These are phyloP conservation scores for Sisor rabdophorus DNA, from an alignment of 2,113 vertebrate species.

Conservation along the genomic window DNA sequence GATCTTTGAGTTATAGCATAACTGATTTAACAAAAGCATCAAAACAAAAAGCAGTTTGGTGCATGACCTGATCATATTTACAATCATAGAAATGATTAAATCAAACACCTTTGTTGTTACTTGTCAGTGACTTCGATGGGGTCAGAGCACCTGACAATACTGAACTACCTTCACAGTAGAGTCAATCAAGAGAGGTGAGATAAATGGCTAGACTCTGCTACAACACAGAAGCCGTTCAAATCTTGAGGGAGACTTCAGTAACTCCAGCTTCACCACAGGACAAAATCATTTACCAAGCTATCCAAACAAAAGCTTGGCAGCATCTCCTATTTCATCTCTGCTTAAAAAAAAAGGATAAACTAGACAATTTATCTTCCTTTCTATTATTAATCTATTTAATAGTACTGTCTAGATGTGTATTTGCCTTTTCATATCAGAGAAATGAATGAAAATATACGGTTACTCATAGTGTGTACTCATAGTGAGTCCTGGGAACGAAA, in stretches of 20 bases:
- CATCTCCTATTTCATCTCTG: constrained; percentile 40
- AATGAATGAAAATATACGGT: constrained; percentile 20
- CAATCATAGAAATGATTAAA: neutral
- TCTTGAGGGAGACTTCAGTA: constrained; percentile 36
- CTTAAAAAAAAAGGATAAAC: constrained; percentile 5
- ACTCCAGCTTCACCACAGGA: constrained; percentile 40
- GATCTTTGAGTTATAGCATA: no score
- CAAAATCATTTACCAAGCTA: constrained; percentile 46
- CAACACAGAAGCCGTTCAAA: constrained; percentile 33
- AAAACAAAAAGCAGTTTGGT: neutral
- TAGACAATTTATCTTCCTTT: neutral
- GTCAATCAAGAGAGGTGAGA: constrained; percentile 24
- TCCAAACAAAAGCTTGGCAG: constrained; percentile 41
- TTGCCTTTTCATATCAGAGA: neutral
- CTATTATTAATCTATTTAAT: constrained; percentile 31
- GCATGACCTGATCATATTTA: neutral
- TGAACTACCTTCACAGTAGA: neutral
- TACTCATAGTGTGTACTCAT: neutral
- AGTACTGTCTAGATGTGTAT: constrained; percentile 9
- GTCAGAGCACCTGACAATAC: neutral
- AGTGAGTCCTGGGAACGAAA: constrained; percentile 43
- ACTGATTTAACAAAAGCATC: neutral
- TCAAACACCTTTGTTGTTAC: neutral
- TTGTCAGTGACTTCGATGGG: neutral
- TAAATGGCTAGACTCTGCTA: constrained; percentile 42